These are phyloP conservation scores for rabbit (Oryctolagus cuniculus) DNA, from an alignment of 2,113 vertebrate species.

Conservation along the genomic window mOryCun1.1 NC_091440.1:47391501-47392000, in stretches of 20 bases:
- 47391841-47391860: background rate
- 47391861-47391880: no score
- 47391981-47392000: background rate
- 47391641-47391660: no score
- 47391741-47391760: background rate
- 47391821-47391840: background rate
- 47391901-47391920: background rate
- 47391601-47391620: background rate
- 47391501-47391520: background rate
- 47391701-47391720: background rate
- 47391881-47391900: background rate
- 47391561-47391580: background rate
- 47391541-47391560: background rate
- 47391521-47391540: background rate
- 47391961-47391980: background rate
- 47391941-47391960: background rate
- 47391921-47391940: background rate
- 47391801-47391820: background rate
- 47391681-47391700: accelerated
- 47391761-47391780: background rate
- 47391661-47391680: background rate
- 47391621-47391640: background rate
- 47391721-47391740: background rate
- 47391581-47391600: background rate
- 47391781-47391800: background rate